Evolutionary conservation across 1,140 invertebrate species (phyloP).

Genomic region (Drepana arcuata): DNA sequence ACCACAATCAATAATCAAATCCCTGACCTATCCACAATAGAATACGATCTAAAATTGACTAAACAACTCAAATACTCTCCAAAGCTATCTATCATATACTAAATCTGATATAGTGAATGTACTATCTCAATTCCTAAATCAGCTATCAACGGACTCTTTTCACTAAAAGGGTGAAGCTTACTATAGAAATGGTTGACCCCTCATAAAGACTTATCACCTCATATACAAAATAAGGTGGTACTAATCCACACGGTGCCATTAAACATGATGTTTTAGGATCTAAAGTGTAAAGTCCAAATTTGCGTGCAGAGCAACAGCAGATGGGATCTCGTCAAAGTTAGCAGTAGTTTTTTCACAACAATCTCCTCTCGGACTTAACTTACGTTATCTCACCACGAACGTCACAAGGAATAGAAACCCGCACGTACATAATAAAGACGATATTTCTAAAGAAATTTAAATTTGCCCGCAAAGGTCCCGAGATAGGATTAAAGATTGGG

Average conservation of each 20-base stretch:
- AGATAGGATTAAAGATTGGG: constrained; percentile 72
- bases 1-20: constrained; percentile 14
- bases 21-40: constrained; percentile 5
- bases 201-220: constrained; percentile 72
- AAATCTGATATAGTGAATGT: constrained; percentile 70
- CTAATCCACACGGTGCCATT: constrained; percentile 41
- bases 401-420: constrained; percentile 68
- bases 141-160: constrained; percentile 72
- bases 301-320: constrained; percentile 17
- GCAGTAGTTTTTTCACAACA: constrained; percentile 69
- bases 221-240: constrained; percentile 70
- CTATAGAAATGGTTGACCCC: constrained; percentile 71
- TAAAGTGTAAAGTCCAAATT: constrained; percentile 44
- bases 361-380: constrained; percentile 70
- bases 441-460: constrained; percentile 73
- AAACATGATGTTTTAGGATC: constrained; percentile 31
- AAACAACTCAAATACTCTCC: constrained; percentile 12
- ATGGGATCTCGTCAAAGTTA: constrained; percentile 60
- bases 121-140: constrained; percentile 70
- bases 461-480: constrained; percentile 69
- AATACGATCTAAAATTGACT: neutral
- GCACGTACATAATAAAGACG: constrained; percentile 69
- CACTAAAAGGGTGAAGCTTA: constrained; percentile 69
- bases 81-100: constrained; percentile 60
- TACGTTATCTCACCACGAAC: constrained; percentile 67